Conservation (phyloP, 2,113 vertebrate species). For the Camarhynchus parvulus region DNA sequence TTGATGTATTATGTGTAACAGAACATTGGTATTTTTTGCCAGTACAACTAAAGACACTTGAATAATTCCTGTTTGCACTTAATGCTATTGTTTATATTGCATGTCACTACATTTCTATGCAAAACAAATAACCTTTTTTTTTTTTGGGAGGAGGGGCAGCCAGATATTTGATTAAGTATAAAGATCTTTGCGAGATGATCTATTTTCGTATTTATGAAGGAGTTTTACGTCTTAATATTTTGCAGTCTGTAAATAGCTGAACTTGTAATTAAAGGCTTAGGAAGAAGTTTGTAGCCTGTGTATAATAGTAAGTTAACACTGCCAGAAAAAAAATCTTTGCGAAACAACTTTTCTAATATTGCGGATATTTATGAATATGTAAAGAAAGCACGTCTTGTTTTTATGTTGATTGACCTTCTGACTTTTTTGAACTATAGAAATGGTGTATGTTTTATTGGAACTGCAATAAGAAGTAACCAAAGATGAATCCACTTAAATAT, state of each 20-base stretch:
- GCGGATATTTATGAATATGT: slow-evolving; percentile 74
- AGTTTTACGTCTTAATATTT: slow-evolving; percentile 88
- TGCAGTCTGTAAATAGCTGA: slow-evolving; percentile 82
- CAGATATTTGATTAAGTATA: slow-evolving; percentile 82
- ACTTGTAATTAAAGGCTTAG: slow-evolving; percentile 82
- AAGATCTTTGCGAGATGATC: slow-evolving; percentile 81
- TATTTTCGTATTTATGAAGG: slow-evolving; percentile 95
- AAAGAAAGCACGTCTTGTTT: slow-evolving; percentile 69
- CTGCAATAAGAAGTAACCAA: slow-evolving; percentile 84
- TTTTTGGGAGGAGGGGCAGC: slow-evolving; percentile 60
- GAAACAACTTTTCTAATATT: slow-evolving; percentile 73
- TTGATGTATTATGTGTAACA: slow-evolving; percentile 47
- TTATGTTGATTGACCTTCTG: slow-evolving; percentile 73
- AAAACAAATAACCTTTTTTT: slow-evolving; percentile 74
- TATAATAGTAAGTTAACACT: slow-evolving; percentile 75
- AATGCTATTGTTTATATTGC: slow-evolving; percentile 77
- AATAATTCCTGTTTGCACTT: slow-evolving; percentile 86
- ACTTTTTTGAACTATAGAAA: slow-evolving; percentile 59
- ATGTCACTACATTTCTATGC: slow-evolving; percentile 94
- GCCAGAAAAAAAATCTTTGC: slow-evolving; percentile 69
- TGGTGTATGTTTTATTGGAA: slow-evolving; percentile 73
- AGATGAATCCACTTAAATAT: slow-evolving; percentile 81
- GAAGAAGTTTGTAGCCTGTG: slow-evolving; percentile 64
- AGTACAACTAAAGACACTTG: slow-evolving; percentile 82
- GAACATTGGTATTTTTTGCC: slow-evolving; percentile 75